These are phyloP conservation scores for Calypte anna DNA, from an alignment of 2,113 vertebrate genomes.

Conservation along the genomic window DNA sequence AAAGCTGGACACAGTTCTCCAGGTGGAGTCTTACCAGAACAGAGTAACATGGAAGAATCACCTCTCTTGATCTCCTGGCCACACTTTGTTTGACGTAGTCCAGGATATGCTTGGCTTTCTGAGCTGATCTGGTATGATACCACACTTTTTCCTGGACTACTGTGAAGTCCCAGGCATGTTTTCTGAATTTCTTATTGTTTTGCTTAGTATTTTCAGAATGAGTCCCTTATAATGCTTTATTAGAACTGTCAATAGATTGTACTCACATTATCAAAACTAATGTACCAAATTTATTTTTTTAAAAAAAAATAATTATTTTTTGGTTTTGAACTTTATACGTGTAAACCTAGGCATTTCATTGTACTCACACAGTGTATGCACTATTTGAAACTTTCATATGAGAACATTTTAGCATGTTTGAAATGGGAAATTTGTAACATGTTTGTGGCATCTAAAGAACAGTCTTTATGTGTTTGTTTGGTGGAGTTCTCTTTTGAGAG, in stretches of 20 bases:
- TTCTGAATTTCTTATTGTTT: background rate
- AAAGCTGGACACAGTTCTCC: too few relatives aligned
- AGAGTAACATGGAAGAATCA: too few relatives aligned
- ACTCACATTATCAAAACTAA: background rate
- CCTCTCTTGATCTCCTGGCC: too few relatives aligned
- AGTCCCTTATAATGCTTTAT: background rate
- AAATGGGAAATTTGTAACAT: background rate
- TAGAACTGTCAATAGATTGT: background rate
- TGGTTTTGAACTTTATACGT: background rate
- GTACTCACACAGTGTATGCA: background rate
- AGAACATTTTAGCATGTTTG: background rate
- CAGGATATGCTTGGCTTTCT: too few relatives aligned
- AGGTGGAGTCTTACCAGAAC: too few relatives aligned
- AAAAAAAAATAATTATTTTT: background rate
- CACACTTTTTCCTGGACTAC: background rate
- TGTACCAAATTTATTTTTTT: rapidly evolving
- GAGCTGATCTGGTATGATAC: background rate
- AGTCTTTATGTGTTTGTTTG: background rate
- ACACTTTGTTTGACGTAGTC: too few relatives aligned
- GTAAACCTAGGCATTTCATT: background rate
- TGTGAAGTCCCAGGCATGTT: background rate
- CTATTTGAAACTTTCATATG: background rate
- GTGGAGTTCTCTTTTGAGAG: background rate
- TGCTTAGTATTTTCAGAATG: background rate
- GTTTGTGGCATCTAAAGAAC: background rate